These are phyloP conservation scores for Promerops cafer DNA, from an alignment of 2,113 vertebrate genomes.

Conservation along the genomic window DNA sequence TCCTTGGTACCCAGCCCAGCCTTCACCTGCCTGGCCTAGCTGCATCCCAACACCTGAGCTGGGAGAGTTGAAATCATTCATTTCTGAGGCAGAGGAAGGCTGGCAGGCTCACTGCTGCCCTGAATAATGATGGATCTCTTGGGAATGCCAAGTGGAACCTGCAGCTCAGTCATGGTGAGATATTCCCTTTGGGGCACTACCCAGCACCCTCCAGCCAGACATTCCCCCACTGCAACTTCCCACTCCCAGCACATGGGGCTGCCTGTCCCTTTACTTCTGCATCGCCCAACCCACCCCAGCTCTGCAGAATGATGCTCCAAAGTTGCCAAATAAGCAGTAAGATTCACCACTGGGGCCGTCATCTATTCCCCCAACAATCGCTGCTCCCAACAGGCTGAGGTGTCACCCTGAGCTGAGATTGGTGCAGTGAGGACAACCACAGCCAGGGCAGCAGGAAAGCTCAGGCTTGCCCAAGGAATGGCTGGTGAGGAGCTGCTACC, in stretches of 20 bases:
- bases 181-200: not conserved
- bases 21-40: not conserved
- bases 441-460: not conserved
- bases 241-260: not conserved
- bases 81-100: constrained; percentile 7
- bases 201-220: constrained; percentile 19
- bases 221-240: not conserved
- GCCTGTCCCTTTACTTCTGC: not conserved
- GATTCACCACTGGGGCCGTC: not conserved
- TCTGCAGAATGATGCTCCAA: not conserved
- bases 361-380: not conserved
- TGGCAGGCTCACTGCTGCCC: constrained; percentile 2
- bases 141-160: constrained; percentile 38
- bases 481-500: not conserved
- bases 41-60: not conserved
- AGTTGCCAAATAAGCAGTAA: not conserved
- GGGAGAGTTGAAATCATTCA: constrained; percentile 41
- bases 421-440: not conserved
- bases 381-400: rapidly evolving
- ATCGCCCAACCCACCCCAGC: not conserved
- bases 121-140: constrained; percentile 56
- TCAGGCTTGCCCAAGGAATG: not conserved
- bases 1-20: not conserved
- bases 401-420: not conserved
- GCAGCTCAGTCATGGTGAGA: constrained; percentile 23